Evolutionary conservation across 2,113 vertebrate genomes (phyloP), one percentile per base, ranked within the genome.

Genomic region (Pelusios castaneus): DNA sequence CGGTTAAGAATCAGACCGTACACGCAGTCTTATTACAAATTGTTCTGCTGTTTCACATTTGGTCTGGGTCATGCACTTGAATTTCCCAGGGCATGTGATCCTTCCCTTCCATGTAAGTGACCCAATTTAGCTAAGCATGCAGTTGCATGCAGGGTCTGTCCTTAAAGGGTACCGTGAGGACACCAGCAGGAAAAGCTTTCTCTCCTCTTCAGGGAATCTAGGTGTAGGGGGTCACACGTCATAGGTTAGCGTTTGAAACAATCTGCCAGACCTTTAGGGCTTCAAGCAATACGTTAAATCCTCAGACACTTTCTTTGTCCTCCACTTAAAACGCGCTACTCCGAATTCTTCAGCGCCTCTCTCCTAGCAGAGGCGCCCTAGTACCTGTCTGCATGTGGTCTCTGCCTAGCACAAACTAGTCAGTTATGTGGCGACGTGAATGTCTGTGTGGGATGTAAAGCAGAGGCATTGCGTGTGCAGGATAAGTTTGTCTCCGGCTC

Each of bases 61-160:
- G 29, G 5, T 13, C 11, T 0, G 0, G 47, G 41, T 3, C 19
- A 38, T 75, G 29, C 11, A 24, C 45, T 52, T 73, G 25, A 79
- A n/a, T 1, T 1, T 34, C 82, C 5, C 1, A 10, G 9, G 10
- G 79, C 52, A 93, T 1, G 2, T 51, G 85, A 80, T 84, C 87
- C 73, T 56, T 29, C 34, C 54, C 29, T 79, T 76, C 80, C 24
- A 55, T 87, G 96, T 95, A 96, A 95, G 24, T 31, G 95, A 97
- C 85, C 89, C 79, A 31, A 70, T n/a, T 38, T 38, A 70, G 63
- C 63, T 70, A 6, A 21, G n/a, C n/a, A n/a, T n/a, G 60, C n/a
- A 21, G 63, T 47, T 38, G 2, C 31, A 51, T 0, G 19, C 17
- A 82, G 27, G 10, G n/a, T 82, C 86, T 90, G 89, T 93, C 91